Base-by-base conservation (phyloP, 1,140 invertebrate species). In the Leptopilina clavipes region DNA sequence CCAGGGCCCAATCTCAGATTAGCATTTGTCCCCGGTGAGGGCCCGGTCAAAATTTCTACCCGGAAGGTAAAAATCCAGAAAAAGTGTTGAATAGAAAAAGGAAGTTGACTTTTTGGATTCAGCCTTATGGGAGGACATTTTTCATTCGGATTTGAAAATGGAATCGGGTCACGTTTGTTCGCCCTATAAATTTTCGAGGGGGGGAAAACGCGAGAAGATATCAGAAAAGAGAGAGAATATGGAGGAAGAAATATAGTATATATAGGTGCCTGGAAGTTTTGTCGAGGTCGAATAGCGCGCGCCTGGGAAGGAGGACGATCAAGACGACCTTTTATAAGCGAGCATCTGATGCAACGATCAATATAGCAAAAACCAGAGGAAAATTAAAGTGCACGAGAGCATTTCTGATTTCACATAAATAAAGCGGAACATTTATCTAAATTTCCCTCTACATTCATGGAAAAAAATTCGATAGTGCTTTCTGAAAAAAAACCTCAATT, bases 141-240 rank as follows among this genome's bases (percentile, higher is more conserved):
- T 65, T 65, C 59, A 65, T 65, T 31, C 7, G 59, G 59, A 12
- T 65, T 65, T 65, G 25, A 65, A 65, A 59, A 65, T 22, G 25
- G 19, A 65, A 65, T 65, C 25, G 12, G 59, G 59, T 65, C 59
- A 65, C 59, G 59, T 65, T 65, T 25, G 59, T 65, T 65, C 12
- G 25, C 14, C 22, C 59, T 65, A 65, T 65, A 65, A 65, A 65
- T 65, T 65, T 65, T 31, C 25, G 25, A 5, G 25, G 25, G 37
- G 37, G 22, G 9, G 22, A 37, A 31, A 65, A 65, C 11, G 25
- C 59, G 59, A 14, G 25, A 31, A 31, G 59, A 65, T 65, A 65
- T 31, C 59, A 65, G 59, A 65, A 31, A 65, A 22, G 19, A 31
- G 14, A 65, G 59, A 65, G 59, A 9, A 40, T 31, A 65, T n/a